These are phyloP conservation scores for Mellivora capensis DNA, from an alignment of 2,113 vertebrate species.

Conservation along the genomic window DNA sequence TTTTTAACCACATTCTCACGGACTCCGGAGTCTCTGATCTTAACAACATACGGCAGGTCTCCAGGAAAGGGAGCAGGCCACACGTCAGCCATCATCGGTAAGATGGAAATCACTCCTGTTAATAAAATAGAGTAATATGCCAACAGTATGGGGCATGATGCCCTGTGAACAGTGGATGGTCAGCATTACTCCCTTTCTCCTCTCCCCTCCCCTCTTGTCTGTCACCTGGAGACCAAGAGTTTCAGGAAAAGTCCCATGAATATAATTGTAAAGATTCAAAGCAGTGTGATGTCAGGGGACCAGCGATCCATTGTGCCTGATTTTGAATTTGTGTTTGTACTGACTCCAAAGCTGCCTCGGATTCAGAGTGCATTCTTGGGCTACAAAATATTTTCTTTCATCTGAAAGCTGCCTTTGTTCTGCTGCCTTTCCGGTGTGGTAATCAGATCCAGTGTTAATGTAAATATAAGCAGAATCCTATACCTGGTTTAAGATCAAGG, in stretches of 20 bases:
- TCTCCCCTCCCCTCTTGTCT: not conserved
- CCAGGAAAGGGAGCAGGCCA: not conserved
- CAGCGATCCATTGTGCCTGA: not conserved
- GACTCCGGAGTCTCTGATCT: not conserved
- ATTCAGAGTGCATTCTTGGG: not conserved
- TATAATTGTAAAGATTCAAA: not conserved
- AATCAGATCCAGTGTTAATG: not conserved
- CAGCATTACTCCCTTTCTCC: not conserved
- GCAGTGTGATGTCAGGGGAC: not conserved
- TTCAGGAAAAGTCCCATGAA: not conserved
- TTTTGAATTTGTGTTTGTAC: not conserved
- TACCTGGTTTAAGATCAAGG: not conserved
- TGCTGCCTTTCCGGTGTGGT: not conserved
- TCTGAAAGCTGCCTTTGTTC: not conserved
- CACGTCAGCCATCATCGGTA: not conserved
- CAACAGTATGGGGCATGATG: not conserved
- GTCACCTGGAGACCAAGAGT: not conserved
- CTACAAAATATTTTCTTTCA: not conserved
- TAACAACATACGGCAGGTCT: not conserved
- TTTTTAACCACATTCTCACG: not conserved
- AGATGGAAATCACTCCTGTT: not conserved
- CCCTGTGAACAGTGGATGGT: not conserved
- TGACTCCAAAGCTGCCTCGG: not conserved
- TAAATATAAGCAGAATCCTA: not conserved
- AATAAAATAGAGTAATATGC: not conserved